Percentiles rank a stretch among this genome's conserved stretches.
These are phyloP conservation scores for Manduca sexta DNA, from an alignment of 1,140 invertebrate species.

Conservation along the genomic window DNA sequence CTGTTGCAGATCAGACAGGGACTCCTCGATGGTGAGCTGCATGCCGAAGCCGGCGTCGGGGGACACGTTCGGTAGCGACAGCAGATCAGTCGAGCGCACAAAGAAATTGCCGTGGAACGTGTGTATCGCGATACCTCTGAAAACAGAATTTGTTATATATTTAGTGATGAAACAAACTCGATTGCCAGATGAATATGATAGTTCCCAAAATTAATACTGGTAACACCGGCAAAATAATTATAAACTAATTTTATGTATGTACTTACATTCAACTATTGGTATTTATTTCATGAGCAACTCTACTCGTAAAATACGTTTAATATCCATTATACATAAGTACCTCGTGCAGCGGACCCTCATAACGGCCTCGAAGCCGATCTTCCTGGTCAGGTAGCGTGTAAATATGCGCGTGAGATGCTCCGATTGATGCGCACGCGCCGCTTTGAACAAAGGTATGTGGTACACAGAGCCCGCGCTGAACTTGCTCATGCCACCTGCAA, in stretches of 20 bases:
- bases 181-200: no score
- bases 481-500: conserved; percentile 93
- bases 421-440: conserved; percentile 79
- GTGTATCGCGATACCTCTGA: conserved; percentile 91
- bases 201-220: no score
- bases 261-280: no score
- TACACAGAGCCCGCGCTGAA: conserved; percentile 96
- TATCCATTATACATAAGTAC: conserved; percentile 45
- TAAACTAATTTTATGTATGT: no score
- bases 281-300: no score
- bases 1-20: conserved; percentile 86
- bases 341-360: conserved; percentile 97
- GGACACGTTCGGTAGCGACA: conserved; percentile 97
- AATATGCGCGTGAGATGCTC: conserved; percentile 87
- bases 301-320: no score
- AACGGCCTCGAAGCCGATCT: conserved; percentile 99
- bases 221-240: no score
- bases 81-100: conserved; percentile 96
- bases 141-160: no score
- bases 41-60: conserved; percentile 98
- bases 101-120: conserved; percentile 99
- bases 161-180: no score
- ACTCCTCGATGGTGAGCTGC: conserved; percentile 97
- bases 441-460: conserved; percentile 93
- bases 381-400: conserved; percentile 93